Conservation (phyloP, 1,140 invertebrate species). For the Drosophila quadrilineata region DNA sequence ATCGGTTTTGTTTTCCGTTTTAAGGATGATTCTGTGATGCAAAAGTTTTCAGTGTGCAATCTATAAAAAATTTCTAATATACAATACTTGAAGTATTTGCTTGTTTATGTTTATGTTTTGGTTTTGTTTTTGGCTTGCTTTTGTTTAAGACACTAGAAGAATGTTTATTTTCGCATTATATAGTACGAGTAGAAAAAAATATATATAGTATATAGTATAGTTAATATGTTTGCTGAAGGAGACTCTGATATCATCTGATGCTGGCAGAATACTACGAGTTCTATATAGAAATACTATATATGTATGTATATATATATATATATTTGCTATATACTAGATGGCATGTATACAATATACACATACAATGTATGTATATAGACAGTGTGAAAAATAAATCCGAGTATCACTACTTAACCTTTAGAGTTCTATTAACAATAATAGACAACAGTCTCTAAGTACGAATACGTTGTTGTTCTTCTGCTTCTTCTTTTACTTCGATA, state of each 20-base stretch:
- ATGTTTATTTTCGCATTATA: constrained; percentile 22
- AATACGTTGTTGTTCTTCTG: constrained; percentile 71
- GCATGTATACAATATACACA: constrained; percentile 26
- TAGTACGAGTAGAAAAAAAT: constrained; percentile 1
- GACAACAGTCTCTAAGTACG: constrained; percentile 80
- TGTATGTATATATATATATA: constrained; percentile 13
- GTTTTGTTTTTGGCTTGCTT: constrained; percentile 40
- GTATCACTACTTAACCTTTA: constrained; percentile 78
- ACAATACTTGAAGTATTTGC: constrained; percentile 66
- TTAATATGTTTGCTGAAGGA: constrained; percentile 1
- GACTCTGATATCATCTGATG: constrained; percentile 12
- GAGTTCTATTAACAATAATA: constrained; percentile 78
- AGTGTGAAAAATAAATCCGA: constrained; percentile 76
- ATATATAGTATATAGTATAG: neutral
- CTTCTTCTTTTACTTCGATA: constrained; percentile 9
- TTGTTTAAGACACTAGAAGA: constrained; percentile 75
- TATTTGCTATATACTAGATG: constrained; percentile 39
- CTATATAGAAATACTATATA: constrained; percentile 45
- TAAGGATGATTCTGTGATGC: constrained; percentile 6
- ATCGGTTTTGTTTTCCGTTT: constrained; percentile 28
- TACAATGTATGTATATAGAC: constrained; percentile 42
- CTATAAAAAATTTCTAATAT: constrained; percentile 67
- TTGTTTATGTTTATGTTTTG: constrained; percentile 1
- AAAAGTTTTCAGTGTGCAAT: constrained; percentile 53
- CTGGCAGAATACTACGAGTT: constrained; percentile 32